Percentiles rank a stretch among this genome's conserved stretches.
These are phyloP conservation scores for Cossypha dichroa DNA, from an alignment of 2,797 vertebrate species.

Conservation along the genomic window DNA sequence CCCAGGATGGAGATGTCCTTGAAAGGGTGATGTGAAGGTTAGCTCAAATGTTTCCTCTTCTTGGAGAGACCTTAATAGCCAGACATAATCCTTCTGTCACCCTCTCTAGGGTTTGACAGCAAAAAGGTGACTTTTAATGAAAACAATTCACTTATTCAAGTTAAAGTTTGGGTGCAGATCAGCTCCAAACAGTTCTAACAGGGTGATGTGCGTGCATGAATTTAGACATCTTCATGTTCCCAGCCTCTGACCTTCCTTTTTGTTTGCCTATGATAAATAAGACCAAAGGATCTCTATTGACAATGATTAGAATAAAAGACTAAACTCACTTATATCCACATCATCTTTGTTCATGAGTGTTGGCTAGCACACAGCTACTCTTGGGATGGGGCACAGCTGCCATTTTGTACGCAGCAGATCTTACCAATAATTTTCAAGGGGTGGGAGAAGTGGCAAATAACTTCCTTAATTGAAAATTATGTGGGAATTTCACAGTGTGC, in stretches of 20 bases:
- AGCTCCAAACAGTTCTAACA: not conserved
- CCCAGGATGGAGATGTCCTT: not conserved
- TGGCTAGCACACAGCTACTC: not conserved
- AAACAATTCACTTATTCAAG: not conserved
- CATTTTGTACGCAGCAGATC: constrained; percentile 23
- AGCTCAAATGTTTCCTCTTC: not conserved
- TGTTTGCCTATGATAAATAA: not conserved
- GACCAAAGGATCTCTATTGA: not conserved
- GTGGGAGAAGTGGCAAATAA: constrained; percentile 48
- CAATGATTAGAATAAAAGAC: not conserved
- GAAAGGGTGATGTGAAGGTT: not conserved
- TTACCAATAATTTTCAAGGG: constrained; percentile 5
- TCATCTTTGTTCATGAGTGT: not conserved
- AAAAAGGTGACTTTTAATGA: not conserved
- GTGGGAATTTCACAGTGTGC: constrained; percentile 57
- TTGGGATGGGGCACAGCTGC: not conserved
- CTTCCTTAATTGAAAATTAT: constrained; percentile 56
- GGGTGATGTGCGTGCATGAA: not conserved
- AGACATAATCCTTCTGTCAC: not conserved
- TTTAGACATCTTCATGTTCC: not conserved
- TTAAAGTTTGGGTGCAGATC: not conserved
- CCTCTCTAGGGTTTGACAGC: not conserved
- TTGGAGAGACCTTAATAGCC: not conserved
- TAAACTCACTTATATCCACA: not conserved
- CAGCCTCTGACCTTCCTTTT: not conserved